Evolutionary conservation across 92 coral and sea anemone species (phyloP).

Genomic region (Epizoanthus stellaris): DNA sequence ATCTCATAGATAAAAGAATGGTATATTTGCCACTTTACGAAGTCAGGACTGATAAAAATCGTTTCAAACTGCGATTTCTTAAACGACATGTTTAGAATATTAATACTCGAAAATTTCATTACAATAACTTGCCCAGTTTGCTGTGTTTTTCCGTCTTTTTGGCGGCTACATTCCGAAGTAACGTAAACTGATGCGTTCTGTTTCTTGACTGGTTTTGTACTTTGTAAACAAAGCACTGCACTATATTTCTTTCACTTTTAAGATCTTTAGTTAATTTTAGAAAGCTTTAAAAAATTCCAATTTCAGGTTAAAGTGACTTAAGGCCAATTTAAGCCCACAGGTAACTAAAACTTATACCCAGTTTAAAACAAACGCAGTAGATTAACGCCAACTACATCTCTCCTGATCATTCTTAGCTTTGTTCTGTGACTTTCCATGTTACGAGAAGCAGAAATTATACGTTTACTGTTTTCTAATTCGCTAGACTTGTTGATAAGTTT

Average conservation of each 20-base stretch:
- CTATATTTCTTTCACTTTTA: not conserved
- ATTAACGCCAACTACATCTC: not conserved
- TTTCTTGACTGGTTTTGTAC: not conserved
- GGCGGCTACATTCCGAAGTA: too few species aligned
- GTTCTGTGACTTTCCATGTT: not conserved
- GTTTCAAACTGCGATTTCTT: not conserved
- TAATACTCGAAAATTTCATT: not conserved
- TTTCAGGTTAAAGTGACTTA: not conserved
- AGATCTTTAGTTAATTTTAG: too few species aligned
- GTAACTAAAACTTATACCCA: conserved; percentile 18
- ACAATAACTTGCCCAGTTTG: not conserved
- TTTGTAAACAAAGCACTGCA: not conserved
- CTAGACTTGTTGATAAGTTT: too few species aligned
- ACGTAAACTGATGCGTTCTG: not conserved
- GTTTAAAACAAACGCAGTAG: not conserved
- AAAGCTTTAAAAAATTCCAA: too few species aligned
- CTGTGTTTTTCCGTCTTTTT: not conserved
- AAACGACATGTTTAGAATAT: not conserved
- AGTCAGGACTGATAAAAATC: conserved; percentile 9
- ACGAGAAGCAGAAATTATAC: too few species aligned
- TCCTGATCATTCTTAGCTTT: not conserved
- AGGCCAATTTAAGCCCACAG: conserved; percentile 1
- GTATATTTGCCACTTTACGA: conserved; percentile 4
- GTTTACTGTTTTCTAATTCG: too few species aligned
- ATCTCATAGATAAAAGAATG: not conserved